phyloP scores from a whole-genome alignment of 2,113 vertebrate genomes.

The Strigops habroptila region DNA sequence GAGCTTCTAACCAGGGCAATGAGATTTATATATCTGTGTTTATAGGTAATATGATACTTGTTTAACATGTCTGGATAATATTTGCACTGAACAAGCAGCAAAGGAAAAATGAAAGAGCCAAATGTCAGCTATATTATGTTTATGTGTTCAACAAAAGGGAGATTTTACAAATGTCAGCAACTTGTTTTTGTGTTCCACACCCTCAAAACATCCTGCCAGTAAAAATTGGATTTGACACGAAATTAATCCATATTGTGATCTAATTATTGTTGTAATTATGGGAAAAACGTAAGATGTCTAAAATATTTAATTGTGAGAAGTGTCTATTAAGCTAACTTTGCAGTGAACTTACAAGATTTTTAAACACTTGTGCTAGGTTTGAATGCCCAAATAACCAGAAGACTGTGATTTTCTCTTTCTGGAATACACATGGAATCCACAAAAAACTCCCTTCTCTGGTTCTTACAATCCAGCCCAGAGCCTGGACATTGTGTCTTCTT shows the following conservation, averaged over 20 bases:
- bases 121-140: neutral
- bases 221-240: constrained; percentile 76
- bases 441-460: neutral
- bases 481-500: neutral
- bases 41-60: neutral
- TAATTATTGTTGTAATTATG: constrained; percentile 74
- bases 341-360: constrained; percentile 27
- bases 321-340: constrained; percentile 57
- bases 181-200: constrained; percentile 17
- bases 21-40: constrained; percentile 6
- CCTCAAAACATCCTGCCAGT: constrained; percentile 46
- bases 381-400: neutral
- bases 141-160: neutral
- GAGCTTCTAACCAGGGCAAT: neutral
- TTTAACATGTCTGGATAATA: constrained; percentile 21
- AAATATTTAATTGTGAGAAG: constrained; percentile 72
- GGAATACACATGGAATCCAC: neutral
- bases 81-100: neutral
- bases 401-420: neutral
- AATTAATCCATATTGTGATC: constrained; percentile 73
- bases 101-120: neutral
- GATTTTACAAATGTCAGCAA: constrained; percentile 29
- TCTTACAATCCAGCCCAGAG: neutral
- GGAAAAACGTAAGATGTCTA: constrained; percentile 67
- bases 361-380: neutral